Evolutionary conservation across 2,888 invertebrate genomes (phyloP).

Genomic region (Rhagophthalmus giganteus): DNA sequence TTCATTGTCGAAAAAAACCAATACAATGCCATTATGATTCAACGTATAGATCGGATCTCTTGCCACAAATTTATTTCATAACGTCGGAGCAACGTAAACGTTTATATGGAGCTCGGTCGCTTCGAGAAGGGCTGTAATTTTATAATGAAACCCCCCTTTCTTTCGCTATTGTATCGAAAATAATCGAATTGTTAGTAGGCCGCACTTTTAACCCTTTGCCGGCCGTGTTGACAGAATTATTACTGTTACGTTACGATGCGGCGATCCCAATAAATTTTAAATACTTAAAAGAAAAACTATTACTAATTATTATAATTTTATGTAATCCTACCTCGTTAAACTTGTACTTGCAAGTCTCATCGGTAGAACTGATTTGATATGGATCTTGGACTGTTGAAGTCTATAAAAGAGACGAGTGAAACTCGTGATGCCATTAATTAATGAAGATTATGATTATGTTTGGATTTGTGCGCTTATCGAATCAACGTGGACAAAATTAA

Average conservation of each 20-base stretch:
- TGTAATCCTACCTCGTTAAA: constrained; percentile 4
- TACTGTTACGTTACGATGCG: constrained; percentile 45
- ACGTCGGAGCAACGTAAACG: constrained; percentile 8
- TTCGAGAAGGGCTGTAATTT: constrained; percentile 20
- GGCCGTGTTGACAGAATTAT: constrained; percentile 46
- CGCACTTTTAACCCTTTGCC: constrained; percentile 20
- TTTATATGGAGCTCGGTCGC: too few species aligned
- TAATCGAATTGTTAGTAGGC: constrained; percentile 37
- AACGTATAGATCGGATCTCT: constrained; percentile 36
- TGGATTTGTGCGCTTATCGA: too few species aligned
- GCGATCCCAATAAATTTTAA: constrained; percentile 20
- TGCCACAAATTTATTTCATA: constrained; percentile 25
- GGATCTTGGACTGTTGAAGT: constrained; percentile 3
- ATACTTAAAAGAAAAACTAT: neutral
- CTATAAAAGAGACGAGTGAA: constrained; percentile 7
- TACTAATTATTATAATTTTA: neutral
- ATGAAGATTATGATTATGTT: neutral
- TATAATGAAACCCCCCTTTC: constrained; percentile 19
- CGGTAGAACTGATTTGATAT: neutral
- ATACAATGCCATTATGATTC: constrained; percentile 44
- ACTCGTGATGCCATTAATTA: neutral
- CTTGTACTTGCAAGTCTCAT: constrained; percentile 5
- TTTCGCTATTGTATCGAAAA: constrained; percentile 36
- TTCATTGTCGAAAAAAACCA: constrained; percentile 41
- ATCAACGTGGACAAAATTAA: too few species aligned